Conservation (phyloP, 35 echinoderm and acorn worm genomes). For the Ophioderma brevispina region DNA sequence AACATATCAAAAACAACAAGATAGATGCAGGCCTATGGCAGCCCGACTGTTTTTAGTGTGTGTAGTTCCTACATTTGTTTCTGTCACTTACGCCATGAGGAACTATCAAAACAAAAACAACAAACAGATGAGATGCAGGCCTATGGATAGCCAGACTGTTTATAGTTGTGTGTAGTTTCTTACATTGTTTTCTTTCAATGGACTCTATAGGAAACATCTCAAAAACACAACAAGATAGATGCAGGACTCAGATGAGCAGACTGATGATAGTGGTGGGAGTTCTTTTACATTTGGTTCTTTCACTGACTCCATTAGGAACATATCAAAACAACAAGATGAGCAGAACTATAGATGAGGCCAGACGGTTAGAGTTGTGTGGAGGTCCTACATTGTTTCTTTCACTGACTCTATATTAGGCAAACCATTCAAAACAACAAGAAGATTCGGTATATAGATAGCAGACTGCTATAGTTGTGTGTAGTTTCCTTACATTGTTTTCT, state of each 20-base stretch:
- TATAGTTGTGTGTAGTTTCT: conserved; percentile 81
- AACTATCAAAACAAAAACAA: neutral
- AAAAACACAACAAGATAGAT: conserved; percentile 34
- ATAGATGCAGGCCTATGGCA: conserved; percentile 80
- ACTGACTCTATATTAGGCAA: conserved; percentile 30
- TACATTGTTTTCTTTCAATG: conserved; percentile 73
- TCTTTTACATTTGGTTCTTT: too few species aligned
- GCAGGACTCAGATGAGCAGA: conserved; percentile 66
- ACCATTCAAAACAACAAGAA: conserved; percentile 55
- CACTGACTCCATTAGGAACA: too few species aligned
- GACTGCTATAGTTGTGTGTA: conserved; percentile 62
- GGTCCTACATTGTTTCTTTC: conserved; percentile 32
- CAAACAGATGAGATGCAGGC: too few species aligned
- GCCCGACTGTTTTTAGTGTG: conserved; percentile 65
- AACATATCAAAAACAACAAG: conserved; percentile 21
- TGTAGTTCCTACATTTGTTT: conserved; percentile 80
- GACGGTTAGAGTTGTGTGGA: neutral
- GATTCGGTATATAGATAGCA: conserved; percentile 68
- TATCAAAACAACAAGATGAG: conserved; percentile 8
- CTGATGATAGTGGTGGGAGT: conserved; percentile 67
- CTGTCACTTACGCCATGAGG: conserved; percentile 51
- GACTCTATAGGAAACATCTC: conserved; percentile 15
- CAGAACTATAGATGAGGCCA: conserved; percentile 72
- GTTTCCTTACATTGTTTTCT: neutral
- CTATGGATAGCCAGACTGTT: conserved; percentile 74